These are phyloP conservation scores for Amphipyra berbera DNA, from an alignment of 2,888 invertebrate genomes.

Conservation along the genomic window DNA sequence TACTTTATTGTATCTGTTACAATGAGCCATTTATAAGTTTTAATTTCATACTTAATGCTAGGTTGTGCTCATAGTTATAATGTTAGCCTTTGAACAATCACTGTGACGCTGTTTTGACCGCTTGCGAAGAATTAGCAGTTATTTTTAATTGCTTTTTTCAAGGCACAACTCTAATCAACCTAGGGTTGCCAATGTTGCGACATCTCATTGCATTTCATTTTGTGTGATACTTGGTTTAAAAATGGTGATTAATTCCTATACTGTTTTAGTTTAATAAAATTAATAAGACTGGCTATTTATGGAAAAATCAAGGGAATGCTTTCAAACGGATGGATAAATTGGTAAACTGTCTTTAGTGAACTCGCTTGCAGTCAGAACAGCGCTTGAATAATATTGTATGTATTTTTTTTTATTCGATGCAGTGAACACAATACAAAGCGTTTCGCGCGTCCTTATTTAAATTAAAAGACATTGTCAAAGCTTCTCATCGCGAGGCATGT, in stretches of 20 bases:
- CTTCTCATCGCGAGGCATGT: no score
- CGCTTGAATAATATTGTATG: constrained; percentile 27
- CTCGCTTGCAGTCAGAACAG: constrained; percentile 42
- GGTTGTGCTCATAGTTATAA: constrained; percentile 69
- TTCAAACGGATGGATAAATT: constrained; percentile 20
- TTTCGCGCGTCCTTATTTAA: background rate
- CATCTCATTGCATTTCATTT: constrained; percentile 48
- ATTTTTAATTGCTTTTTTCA: constrained; percentile 3
- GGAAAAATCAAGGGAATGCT: constrained; percentile 17
- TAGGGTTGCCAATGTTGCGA: constrained; percentile 6
- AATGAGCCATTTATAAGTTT: constrained; percentile 56
- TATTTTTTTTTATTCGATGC: constrained; percentile 36
- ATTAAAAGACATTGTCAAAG: no score
- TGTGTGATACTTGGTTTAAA: constrained; percentile 46
- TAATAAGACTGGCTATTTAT: constrained; percentile 26
- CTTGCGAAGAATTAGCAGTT: constrained; percentile 1
- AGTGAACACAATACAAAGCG: constrained; percentile 30
- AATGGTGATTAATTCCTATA: constrained; percentile 50
- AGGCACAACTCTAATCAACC: constrained; percentile 14
- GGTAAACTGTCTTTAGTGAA: constrained; percentile 1
- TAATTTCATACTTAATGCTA: constrained; percentile 64
- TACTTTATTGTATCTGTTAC: constrained; percentile 39
- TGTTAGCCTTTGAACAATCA: constrained; percentile 52
- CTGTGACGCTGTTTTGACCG: constrained; percentile 45
- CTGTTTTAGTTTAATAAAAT: constrained; percentile 39